Evolutionary conservation across 2,888 invertebrate genomes (phyloP).

Genomic region (Eugnorisma glareosa): DNA sequence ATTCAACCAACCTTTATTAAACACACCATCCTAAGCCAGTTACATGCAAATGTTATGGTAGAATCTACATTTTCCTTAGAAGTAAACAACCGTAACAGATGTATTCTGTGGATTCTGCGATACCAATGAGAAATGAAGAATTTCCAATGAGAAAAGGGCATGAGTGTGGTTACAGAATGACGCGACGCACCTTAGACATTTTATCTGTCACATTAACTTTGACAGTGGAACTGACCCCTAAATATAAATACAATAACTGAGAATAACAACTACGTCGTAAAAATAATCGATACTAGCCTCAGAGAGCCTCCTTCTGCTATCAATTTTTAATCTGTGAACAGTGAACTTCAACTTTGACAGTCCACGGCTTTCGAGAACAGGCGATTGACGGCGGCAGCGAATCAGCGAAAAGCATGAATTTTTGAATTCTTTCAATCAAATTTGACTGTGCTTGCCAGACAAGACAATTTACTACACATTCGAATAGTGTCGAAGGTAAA

Average conservation of each 20-base stretch:
- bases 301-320: neutral
- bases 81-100: neutral
- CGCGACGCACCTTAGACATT: neutral
- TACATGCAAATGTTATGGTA: neutral
- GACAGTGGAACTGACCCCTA: neutral
- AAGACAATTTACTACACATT: constrained; percentile 73
- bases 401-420: constrained; percentile 79
- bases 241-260: constrained; percentile 2
- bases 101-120: neutral
- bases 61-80: neutral
- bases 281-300: constrained; percentile 33
- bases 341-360: constrained; percentile 62
- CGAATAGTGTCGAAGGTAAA: constrained; percentile 88
- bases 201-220: neutral
- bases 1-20: neutral
- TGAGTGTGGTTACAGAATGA: neutral
- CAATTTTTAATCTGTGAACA: constrained; percentile 27
- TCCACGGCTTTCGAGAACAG: constrained; percentile 63
- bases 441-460: constrained; percentile 83
- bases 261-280: constrained; percentile 5
- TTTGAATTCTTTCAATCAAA: constrained; percentile 82
- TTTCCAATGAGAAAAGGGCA: neutral
- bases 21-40: too few relatives aligned
- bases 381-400: constrained; percentile 65
- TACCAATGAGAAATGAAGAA: too few relatives aligned